Base-by-base conservation (phyloP, 2,888 invertebrate species). In the Digitonthophagus gazella region DNA sequence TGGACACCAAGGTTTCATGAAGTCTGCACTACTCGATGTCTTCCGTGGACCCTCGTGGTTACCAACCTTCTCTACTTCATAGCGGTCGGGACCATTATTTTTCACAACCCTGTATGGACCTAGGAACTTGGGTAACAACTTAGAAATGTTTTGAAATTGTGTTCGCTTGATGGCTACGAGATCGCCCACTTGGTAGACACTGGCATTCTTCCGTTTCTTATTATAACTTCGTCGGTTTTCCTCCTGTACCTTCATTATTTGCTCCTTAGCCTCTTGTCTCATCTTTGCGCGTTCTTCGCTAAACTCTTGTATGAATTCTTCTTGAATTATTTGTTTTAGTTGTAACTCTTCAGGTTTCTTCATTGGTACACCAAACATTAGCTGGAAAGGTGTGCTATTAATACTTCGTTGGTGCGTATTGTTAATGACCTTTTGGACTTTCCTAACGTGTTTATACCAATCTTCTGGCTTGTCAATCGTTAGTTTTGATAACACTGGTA, bases 11-110 rank as follows among this genome's bases (percentile, higher is more conserved):
- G n/a, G n/a, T n/a, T n/a, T n/a, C n/a, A n/a, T n/a, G n/a, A n/a
- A n/a, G n/a, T n/a, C n/a, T n/a, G n/a, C n/a, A n/a, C n/a, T n/a
- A n/a, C n/a, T n/a, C n/a, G n/a, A n/a, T n/a, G n/a, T n/a, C n/a
- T n/a, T n/a, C n/a, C n/a, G n/a, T 1, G 73, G 65, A 4, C 73
- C 63, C 14, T 54, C 54, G n/a, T 14, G 11, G 54, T 54, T 54
- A 54, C 54, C 54, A n/a, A n/a, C 54, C 2, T 54, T 54, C 14
- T 54, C 11, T n/a, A 54, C 54, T 54, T 54, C 54, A 54, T 54
- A 54, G 11, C 54, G 11, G 54, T 54, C 54, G 14, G 11, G 54
- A 54, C 11, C 54, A 54, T 54, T 54, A n/a, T 11, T 14, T n/a
- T 1, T 54, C 11, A 54, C 54, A 14, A 54, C 54, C 14, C 54